Conservation (phyloP, 37 sponge, comb jelly and placozoan genomes). For the Ianthella basta region DNA sequence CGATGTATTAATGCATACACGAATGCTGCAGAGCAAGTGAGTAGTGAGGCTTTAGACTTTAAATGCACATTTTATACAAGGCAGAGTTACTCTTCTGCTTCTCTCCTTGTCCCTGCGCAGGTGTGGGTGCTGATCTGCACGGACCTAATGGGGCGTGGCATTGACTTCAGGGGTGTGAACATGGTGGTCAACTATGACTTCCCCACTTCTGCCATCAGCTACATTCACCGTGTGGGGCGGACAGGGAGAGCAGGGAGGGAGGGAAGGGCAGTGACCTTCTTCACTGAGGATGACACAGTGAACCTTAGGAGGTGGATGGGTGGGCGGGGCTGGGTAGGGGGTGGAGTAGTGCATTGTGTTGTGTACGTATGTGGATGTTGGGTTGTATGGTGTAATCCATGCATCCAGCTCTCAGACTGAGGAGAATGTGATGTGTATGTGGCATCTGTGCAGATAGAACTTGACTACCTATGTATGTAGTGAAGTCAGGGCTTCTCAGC, state of each 20-base stretch:
- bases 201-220: slow-evolving; percentile 87
- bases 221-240: slow-evolving; percentile 97
- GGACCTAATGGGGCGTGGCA: slow-evolving; percentile 91
- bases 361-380: too few relatives aligned
- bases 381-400: too few relatives aligned
- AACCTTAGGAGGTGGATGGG: slow-evolving; percentile 74
- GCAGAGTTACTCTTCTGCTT: too few relatives aligned
- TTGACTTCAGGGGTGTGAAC: slow-evolving; percentile 98
- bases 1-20: too few relatives aligned
- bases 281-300: slow-evolving; percentile 87
- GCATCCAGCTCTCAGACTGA: not conserved
- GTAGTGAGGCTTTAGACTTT: too few relatives aligned
- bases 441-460: too few relatives aligned
- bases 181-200: slow-evolving; percentile 96
- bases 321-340: not conserved
- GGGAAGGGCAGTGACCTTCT: slow-evolving; percentile 94
- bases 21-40: too few relatives aligned
- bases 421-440: not conserved
- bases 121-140: slow-evolving; percentile 91
- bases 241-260: slow-evolving; percentile 94
- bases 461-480: too few relatives aligned
- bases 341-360: not conserved
- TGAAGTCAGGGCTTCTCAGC: too few relatives aligned
- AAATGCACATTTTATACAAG: too few relatives aligned
- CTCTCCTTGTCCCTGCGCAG: slow-evolving; percentile 22